Evolutionary conservation across 1,140 invertebrate species (phyloP), one percentile per base, ranked within the genome.

Genomic region (Pseudomyrmex cubaensis): DNA sequence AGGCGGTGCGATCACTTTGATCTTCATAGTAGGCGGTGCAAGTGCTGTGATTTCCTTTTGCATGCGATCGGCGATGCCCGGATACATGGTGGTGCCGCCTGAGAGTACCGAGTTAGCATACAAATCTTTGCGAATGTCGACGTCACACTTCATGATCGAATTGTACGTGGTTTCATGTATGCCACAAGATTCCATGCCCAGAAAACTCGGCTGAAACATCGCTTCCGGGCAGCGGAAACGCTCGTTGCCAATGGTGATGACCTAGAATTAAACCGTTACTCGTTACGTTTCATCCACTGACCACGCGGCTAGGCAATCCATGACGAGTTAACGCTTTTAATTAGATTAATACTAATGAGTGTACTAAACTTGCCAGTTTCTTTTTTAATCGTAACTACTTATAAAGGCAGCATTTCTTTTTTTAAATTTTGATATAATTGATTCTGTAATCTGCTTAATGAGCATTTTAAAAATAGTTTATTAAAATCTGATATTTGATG

Each of bases 61-160:
- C 97, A 98, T 98, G 83, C 97, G 95, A 90, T 98, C 97, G 87
- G 97, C 97, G 91, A 97, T 97, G 89, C 97, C 97, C 17, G 96
- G 96, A 92, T 97, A 97, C 96, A 97, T 97, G 69, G 96, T 97
- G 88, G 96, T 97, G 87, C 96, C 96, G 90, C 98, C 98, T 66
- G 98, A 98, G 59, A 98, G 94, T 57, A 98, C 98, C 59, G 97
- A 98, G 95, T 98, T 98, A 90, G 98, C 97, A 93, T 98, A 98
- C 93, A 98, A 95, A 94, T 98, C 98, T 95, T 98, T 98, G 93
- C 97, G 96, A 94, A 98, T 98, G 91, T 98, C 97, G 1, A 98
- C 97, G 92, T 98, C 98, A 93, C 98, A 98, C 95, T 98, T 98
- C 98, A 98, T 98, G 94, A 99, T 98, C 63, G 97, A 98, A 95